Percentiles rank a stretch among this genome's conserved stretches.
Conservation (phyloP, 2,888 invertebrate species). For the Drosophila buzzatii region DNA sequence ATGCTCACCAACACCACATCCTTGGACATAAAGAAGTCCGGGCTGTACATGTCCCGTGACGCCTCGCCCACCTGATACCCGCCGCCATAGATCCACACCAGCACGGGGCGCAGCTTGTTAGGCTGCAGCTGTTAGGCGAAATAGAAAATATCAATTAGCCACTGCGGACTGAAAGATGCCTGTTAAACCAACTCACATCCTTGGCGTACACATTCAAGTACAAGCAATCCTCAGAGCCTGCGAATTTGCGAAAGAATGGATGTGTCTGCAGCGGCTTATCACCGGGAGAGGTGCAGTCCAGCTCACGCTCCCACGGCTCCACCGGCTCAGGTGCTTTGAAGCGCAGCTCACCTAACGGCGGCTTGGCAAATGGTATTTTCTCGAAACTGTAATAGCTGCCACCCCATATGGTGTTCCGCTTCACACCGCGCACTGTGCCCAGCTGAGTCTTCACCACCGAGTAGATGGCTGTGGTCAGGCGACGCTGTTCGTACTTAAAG, state of each 20-base stretch:
- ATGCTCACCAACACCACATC: conserved; percentile 86
- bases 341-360: conserved; percentile 82
- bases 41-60: conserved; percentile 84
- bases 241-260: conserved; percentile 78
- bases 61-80: conserved; percentile 86
- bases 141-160: background rate
- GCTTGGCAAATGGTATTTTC: conserved; percentile 84
- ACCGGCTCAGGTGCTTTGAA: conserved; percentile 85
- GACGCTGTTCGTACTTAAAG: conserved; percentile 81
- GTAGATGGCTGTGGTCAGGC: conserved; percentile 75
- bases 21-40: conserved; percentile 85
- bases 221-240: conserved; percentile 87
- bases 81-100: conserved; percentile 87
- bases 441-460: conserved; percentile 77
- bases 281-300: conserved; percentile 84
- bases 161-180: background rate
- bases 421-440: conserved; percentile 83
- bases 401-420: conserved; percentile 82
- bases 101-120: conserved; percentile 79
- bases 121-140: conserved; percentile 69
- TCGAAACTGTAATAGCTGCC: conserved; percentile 83
- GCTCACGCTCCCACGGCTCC: conserved; percentile 84
- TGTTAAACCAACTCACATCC: conserved; percentile 70
- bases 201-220: conserved; percentile 86
- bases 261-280: conserved; percentile 83